A percentile compares a stretch with the other conserved stretches of the same genome.
Evolutionary conservation across 2,113 vertebrate species (phyloP).

Genomic region (Noturus placidus): DNA sequence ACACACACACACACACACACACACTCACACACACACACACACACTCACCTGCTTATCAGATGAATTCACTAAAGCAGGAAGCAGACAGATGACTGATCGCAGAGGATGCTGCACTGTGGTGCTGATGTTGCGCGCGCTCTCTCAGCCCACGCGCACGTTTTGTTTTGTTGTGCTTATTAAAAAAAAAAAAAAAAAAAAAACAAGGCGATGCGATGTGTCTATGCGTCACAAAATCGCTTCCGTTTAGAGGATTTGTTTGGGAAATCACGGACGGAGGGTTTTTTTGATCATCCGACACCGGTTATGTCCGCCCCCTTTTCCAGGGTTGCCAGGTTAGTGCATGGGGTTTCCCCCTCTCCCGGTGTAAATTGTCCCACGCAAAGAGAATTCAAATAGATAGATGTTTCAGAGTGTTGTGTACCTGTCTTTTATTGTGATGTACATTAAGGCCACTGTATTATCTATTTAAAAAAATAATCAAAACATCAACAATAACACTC

Average conservation of each 20-base stretch:
- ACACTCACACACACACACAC: not conserved
- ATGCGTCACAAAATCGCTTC: not conserved
- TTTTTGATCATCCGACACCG: slow-evolving; percentile 2
- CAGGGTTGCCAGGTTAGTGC: not conserved
- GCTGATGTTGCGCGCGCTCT: slow-evolving; percentile 12
- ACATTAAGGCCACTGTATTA: not conserved
- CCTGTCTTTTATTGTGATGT: not conserved
- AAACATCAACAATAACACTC: no score
- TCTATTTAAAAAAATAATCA: not conserved
- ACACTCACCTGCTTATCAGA: slow-evolving; percentile 21
- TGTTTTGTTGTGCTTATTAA: not conserved
- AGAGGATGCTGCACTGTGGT: slow-evolving; percentile 11
- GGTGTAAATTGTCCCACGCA: not conserved
- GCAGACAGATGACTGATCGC: not conserved
- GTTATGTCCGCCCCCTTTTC: slow-evolving; percentile 8
- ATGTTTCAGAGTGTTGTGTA: not conserved
- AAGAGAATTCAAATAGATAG: not conserved
- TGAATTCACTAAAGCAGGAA: not conserved
- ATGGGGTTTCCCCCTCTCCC: not conserved
- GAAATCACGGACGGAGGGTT: not conserved
- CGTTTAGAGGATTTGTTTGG: not conserved
- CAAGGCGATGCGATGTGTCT: not conserved
- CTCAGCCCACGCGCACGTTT: not conserved
- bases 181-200: no score
- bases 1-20: not conserved